A percentile compares a stretch with the other conserved stretches of the same genome.
These are phyloP conservation scores for Acipenser oxyrinchus DNA, from an alignment of 2,797 vertebrate genomes.

Conservation along the genomic window DNA sequence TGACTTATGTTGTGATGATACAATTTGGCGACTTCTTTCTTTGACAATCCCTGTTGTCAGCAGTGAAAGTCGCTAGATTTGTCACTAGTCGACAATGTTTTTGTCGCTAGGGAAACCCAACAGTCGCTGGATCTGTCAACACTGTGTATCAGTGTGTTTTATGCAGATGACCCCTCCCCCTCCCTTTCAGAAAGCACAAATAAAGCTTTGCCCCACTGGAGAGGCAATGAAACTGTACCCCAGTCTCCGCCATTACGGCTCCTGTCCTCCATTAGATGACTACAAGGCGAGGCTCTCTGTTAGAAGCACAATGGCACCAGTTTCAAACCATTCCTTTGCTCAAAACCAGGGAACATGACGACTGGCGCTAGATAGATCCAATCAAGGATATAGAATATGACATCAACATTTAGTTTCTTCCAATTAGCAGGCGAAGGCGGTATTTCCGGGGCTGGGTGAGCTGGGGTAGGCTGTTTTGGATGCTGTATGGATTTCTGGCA, in stretches of 20 bases:
- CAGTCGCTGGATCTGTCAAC: too few species aligned
- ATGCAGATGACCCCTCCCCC: too few species aligned
- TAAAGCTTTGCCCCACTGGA: too few species aligned
- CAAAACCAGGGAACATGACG: slow-evolving; percentile 14
- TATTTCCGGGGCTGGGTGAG: slow-evolving; percentile 35
- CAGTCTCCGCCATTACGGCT: slow-evolving; percentile 33
- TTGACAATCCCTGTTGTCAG: too few species aligned
- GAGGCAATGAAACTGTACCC: not conserved
- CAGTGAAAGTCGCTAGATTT: too few species aligned
- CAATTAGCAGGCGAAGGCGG: slow-evolving; percentile 42
- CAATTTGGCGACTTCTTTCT: too few species aligned
- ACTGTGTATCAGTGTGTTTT: too few species aligned
- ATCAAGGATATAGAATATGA: not conserved
- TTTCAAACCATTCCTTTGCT: slow-evolving; percentile 25
- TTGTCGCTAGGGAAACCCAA: too few species aligned
- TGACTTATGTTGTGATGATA: too few species aligned
- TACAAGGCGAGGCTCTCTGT: not conserved
- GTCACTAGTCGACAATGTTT: too few species aligned
- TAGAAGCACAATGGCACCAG: slow-evolving; percentile 43
- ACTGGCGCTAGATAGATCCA: slow-evolving; percentile 15
- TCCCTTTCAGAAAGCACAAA: too few species aligned
- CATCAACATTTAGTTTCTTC: slow-evolving; percentile 14
- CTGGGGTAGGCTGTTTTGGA: slow-evolving; percentile 44
- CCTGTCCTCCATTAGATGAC: not conserved
- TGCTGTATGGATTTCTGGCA: slow-evolving; percentile 33